A percentile compares a stretch with the other conserved stretches of the same genome.
These are phyloP conservation scores for Cynopterus brachyotis DNA, from an alignment of 2,113 vertebrate species.

Conservation along the genomic window DNA sequence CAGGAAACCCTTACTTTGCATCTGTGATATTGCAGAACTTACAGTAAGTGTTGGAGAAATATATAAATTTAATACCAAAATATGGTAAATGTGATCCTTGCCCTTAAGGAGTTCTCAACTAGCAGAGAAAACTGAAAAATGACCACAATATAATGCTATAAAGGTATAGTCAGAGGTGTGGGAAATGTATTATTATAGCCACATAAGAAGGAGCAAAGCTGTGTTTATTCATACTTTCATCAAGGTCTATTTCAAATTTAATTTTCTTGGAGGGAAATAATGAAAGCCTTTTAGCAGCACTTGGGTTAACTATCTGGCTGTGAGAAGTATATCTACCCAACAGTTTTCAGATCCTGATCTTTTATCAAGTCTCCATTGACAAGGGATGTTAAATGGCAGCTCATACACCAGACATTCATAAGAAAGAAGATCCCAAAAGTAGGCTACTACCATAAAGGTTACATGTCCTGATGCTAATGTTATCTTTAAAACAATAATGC, in stretches of 20 bases:
- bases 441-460: not conserved
- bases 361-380: not conserved
- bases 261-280: not conserved
- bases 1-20: not conserved
- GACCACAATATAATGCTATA: not conserved
- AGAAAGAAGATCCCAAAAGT: not conserved
- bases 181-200: not conserved
- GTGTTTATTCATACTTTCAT: not conserved
- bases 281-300: not conserved
- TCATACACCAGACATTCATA: not conserved
- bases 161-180: not conserved
- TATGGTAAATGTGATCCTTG: not conserved
- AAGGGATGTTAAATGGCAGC: not conserved
- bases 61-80: not conserved
- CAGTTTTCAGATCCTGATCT: not conserved
- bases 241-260: not conserved
- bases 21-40: not conserved
- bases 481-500: not conserved
- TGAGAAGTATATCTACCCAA: not conserved
- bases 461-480: not conserved
- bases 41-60: not conserved
- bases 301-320: not conserved
- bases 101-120: not conserved
- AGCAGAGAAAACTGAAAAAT: not conserved
- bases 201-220: not conserved